Percentiles rank a stretch among this genome's conserved stretches.
Evolutionary conservation across 2,113 vertebrate genomes (phyloP).

Genomic region (Spilogale gracilis): DNA sequence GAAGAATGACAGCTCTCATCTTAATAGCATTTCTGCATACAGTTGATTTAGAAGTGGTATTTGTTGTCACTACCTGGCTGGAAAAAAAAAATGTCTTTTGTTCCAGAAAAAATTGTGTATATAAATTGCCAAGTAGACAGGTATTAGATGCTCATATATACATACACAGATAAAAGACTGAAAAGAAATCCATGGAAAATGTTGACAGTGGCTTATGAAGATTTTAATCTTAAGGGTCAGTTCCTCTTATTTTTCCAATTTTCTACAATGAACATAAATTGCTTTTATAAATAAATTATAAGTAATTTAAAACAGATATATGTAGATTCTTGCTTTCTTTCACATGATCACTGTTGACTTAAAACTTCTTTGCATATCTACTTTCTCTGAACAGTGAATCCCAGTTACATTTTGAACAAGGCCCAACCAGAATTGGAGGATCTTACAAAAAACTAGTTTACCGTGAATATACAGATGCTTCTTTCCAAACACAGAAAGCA

Average conservation of each 20-base stretch:
- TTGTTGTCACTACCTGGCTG: neutral
- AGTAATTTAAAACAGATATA: neutral
- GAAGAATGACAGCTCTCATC: neutral
- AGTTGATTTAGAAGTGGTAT: neutral
- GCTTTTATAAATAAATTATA: slow-evolving; percentile 24
- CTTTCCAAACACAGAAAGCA: slow-evolving; percentile 89
- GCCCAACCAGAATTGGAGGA: slow-evolving; percentile 92
- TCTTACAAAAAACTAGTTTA: slow-evolving; percentile 94
- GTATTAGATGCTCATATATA: neutral
- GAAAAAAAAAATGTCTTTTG: slow-evolving; percentile 10
- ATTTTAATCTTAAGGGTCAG: neutral
- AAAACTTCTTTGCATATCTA: neutral
- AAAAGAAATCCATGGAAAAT: neutral
- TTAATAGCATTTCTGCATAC: neutral
- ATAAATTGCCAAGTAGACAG: neutral
- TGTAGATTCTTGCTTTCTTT: slow-evolving; percentile 6
- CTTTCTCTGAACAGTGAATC: slow-evolving; percentile 88
- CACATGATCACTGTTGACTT: neutral
- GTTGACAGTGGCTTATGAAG: neutral
- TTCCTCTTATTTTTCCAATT: neutral
- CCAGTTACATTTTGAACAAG: slow-evolving; percentile 88
- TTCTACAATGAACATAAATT: neutral
- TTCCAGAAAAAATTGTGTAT: neutral
- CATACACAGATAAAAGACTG: neutral
- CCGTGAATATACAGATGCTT: slow-evolving; percentile 91